Evolutionary conservation across 2,797 vertebrate species (phyloP).

Genomic region (Gallinago solitaria): DNA sequence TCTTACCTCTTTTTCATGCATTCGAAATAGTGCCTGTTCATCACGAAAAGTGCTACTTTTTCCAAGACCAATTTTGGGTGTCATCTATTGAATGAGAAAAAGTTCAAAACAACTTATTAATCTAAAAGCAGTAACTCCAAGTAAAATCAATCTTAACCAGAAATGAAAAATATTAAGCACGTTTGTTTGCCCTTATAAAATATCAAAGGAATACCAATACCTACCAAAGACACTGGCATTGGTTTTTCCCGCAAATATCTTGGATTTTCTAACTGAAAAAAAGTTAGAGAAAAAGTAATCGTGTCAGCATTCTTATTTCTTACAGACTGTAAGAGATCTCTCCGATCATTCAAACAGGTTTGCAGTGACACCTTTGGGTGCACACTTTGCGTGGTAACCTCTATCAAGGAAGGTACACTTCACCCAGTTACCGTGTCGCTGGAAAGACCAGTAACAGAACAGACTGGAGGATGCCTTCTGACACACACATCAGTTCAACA

Average conservation of each 20-base stretch:
- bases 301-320: not conserved
- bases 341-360: not conserved
- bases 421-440: not conserved
- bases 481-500: not conserved
- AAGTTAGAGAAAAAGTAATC: not conserved
- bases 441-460: not conserved
- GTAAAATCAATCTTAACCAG: slow-evolving; percentile 31
- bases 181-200: slow-evolving; percentile 28
- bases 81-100: slow-evolving; percentile 80
- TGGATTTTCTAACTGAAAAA: slow-evolving; percentile 90
- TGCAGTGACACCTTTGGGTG: not conserved
- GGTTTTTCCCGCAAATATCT: slow-evolving; percentile 90
- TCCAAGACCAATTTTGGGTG: slow-evolving; percentile 76
- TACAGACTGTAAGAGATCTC: not conserved
- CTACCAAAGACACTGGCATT: slow-evolving; percentile 85
- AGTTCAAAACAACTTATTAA: slow-evolving; percentile 16
- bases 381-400: not conserved
- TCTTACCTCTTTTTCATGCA: slow-evolving; percentile 85
- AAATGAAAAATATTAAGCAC: slow-evolving; percentile 32
- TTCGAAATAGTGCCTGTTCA: slow-evolving; percentile 62
- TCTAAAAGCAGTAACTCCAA: slow-evolving; percentile 25
- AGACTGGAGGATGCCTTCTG: fast-evolving
- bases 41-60: slow-evolving; percentile 74
- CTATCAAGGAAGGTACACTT: too few relatives aligned
- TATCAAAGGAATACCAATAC: slow-evolving; percentile 72